A percentile compares a stretch with the other conserved stretches of the same genome.
These are phyloP conservation scores for Plusia festucae DNA, from an alignment of 2,888 invertebrate genomes.

Conservation along the genomic window DNA sequence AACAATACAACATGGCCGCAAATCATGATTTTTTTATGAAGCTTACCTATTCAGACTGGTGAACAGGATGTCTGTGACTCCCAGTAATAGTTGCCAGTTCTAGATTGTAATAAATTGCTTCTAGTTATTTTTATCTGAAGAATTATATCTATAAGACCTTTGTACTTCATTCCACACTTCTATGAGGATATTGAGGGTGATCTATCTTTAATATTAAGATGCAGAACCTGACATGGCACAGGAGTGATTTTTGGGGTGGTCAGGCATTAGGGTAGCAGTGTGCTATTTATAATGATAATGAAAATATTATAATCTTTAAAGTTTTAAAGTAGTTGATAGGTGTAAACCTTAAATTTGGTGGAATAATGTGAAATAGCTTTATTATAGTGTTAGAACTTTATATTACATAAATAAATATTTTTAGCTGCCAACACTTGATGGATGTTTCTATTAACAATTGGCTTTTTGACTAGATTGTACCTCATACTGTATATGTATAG, in stretches of 20 bases:
- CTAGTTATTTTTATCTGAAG: background rate
- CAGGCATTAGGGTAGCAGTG: too few relatives aligned
- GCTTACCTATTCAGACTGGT: background rate
- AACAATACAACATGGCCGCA: background rate
- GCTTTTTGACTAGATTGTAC: too few relatives aligned
- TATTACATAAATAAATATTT: background rate
- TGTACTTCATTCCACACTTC: background rate
- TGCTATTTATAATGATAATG: too few relatives aligned
- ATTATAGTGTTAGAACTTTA: too few relatives aligned
- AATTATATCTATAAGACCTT: background rate
- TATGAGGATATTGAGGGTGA: too few relatives aligned
- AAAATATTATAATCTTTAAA: too few relatives aligned
- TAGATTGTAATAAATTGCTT: slow-evolving; percentile 1
- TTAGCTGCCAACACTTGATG: background rate
- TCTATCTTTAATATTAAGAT: too few relatives aligned
- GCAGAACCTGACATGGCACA: too few relatives aligned
- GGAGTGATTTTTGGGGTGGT: too few relatives aligned
- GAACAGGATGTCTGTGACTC: background rate
- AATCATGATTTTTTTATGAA: background rate
- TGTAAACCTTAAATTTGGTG: too few relatives aligned
- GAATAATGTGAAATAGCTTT: too few relatives aligned
- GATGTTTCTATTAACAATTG: background rate
- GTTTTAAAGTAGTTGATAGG: too few relatives aligned
- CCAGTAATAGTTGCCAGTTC: background rate
- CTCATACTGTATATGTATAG: background rate